Percentiles rank a stretch among this genome's conserved stretches.
These are phyloP conservation scores for Danionella cerebrum DNA, from an alignment of 2,113 vertebrate species.

Conservation along the genomic window DNA sequence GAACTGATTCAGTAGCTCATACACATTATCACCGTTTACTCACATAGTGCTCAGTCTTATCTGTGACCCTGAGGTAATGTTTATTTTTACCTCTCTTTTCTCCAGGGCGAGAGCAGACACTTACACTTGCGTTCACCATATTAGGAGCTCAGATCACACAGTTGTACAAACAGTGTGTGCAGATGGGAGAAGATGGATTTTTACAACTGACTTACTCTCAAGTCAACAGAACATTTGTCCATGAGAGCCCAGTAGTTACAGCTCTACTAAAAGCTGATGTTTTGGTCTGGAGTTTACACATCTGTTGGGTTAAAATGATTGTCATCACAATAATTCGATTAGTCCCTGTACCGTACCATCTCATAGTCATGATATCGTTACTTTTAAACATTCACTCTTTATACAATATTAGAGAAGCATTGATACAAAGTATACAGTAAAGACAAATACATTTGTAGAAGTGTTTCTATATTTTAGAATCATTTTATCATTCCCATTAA, in stretches of 20 bases:
- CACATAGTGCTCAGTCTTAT: slow-evolving; percentile 2
- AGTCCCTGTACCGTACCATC: too few species aligned
- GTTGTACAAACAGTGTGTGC: slow-evolving; percentile 7
- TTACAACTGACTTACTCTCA: neutral
- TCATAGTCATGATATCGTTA: too few species aligned
- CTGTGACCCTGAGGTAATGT: slow-evolving; percentile 2
- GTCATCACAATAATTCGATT: too few species aligned
- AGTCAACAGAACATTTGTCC: slow-evolving; percentile 2
- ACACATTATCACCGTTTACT: neutral
- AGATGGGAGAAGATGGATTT: neutral
- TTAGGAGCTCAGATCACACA: slow-evolving; percentile 18
- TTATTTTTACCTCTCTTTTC: slow-evolving; percentile 9
- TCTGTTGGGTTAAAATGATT: too few species aligned
- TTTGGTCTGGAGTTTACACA: too few species aligned
- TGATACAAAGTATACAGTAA: too few species aligned
- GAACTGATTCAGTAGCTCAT: neutral
- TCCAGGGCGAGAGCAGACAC: neutral
- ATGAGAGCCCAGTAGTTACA: neutral
- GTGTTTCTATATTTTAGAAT: too few species aligned
- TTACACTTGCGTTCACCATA: slow-evolving; percentile 17
- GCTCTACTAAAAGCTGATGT: neutral
- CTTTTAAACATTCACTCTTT: too few species aligned
- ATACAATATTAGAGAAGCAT: too few species aligned
- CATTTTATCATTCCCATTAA: too few species aligned
- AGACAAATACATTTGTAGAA: too few species aligned